Evolutionary conservation across 2,797 vertebrate species (phyloP), one percentile per base, ranked within the genome.

Genomic region (Mallotus villosus): DNA sequence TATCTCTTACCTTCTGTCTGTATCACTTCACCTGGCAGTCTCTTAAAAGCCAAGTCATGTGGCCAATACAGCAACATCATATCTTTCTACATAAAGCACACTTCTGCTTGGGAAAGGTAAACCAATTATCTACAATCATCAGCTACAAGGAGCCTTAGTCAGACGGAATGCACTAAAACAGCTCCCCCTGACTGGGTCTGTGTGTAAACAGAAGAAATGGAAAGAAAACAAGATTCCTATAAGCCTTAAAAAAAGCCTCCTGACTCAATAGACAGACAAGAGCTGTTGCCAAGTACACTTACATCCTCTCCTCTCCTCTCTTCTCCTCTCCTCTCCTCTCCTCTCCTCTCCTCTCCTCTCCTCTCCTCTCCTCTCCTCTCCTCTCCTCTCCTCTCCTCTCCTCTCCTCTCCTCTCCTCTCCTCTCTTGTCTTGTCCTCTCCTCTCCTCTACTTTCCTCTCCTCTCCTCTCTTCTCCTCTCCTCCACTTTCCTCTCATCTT

Each of bases 361-460:
- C 64, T 25, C 37, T 74, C 29, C 68, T 61, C 69, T 61, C 72
- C n/a, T 69, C 64, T 34, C 21, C 76, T 49, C 67, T 78, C 71
- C 75, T 81, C 41, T 22, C 49, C 29, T 41, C 12, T 25, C 67
- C 55, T n/a, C 32, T 1, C 6, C 55, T 61, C 37, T 37, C 34
- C 66, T 49, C 37, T 8, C 64, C 24, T 73, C 22, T 64, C 16
- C 27, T 32, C 65, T 67, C 32, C 16, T 59, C 14, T 64, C 21
- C 64, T 22, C 41, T 74, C 29, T 67, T 60, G 67, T 61, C 72
- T n/a, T 68, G 63, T 34, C 21, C 77, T 49, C 65, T 78, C 71
- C 75, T 81, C 41, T 62, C 41, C 11, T 22, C 59, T 14, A 1
- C 59, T 1, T 24, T 29, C 24, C 59, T 58, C 11, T 9, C 7